Evolutionary conservation across 2,888 invertebrate genomes (phyloP), one percentile per base, ranked within the genome.

Genomic region (Drosophila atripex): DNA sequence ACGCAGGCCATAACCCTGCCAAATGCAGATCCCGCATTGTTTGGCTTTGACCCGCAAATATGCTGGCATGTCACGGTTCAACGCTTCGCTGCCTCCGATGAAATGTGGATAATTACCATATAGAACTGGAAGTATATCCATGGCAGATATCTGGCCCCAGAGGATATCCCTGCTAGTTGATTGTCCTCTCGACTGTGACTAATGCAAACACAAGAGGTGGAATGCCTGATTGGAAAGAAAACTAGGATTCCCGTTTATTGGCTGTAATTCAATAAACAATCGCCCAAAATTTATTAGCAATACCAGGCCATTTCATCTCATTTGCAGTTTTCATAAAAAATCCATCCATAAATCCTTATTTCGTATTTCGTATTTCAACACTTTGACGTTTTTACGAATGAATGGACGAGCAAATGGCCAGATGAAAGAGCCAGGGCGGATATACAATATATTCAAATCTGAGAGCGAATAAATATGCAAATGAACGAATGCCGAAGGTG

Each of bases 61-160:
- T 64, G 65, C 55, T 64, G 65, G 55, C 46, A 39, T 63, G 47
- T 53, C 53, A 63, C 28, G 51, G 65, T 7, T 28, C 39, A 43
- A 43, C 49, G 63, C 52, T 46, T 52, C 38, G 52, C 43, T 51
- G 63, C 63, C 16, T 61, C 47, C 16, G 16, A 46, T 46, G 57
- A 49, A 57, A 55, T 32, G 32, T 30, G 43, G 18, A 66, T 66
- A 66, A 66, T 66, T 63, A 64, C 46, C 64, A 64, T 64, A 64
- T 64, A 53, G 21, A n/a, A 32, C 43, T 6, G 14, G 18, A 41
- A 32, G 41, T 63, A 38, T 60, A 51, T 28, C 1, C 21, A 9
- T 21, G 43, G 41, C 28, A 28, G 53, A 41, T 30, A 28, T 7
- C 1, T 35, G 12, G n/a, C 25, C 28, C 28, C 8, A 9, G 3